Base-by-base conservation (phyloP, 2,113 vertebrate species). In the Phrynocephalus versicolor region DNA sequence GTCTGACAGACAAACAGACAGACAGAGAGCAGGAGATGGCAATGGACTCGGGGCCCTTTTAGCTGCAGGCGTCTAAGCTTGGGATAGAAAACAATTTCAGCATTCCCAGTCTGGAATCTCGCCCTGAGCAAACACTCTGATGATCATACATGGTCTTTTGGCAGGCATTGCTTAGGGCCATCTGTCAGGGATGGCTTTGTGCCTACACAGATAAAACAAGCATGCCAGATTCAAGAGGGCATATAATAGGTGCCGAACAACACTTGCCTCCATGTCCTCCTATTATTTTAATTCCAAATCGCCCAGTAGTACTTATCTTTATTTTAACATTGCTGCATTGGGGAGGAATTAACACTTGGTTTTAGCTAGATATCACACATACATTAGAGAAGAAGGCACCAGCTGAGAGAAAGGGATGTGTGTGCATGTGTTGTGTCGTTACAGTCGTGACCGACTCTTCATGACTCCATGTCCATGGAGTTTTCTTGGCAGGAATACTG, bases 111-210 rank as follows among this genome's bases (percentile, higher is more conserved):
- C 94, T 96, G 95, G 95, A 93, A 89, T 91, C 58, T 37, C 69
- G 95, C 95, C 94, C 92, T 93, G 78, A 86, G 87, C 91, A 91
- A 93, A 91, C 94, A 94, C 94, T 95, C 95, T 96, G 94, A 95
- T 96, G 95, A 94, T 96, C 95, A 94, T 95, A 95, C 96, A 95
- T 95, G 95, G 94, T 92, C 94, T 94, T 91, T 96, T 96, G 96
- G 96, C 95, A 93, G 94, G 94, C 94, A 95, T 85, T 89, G 86
- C 91, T 93, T 82, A 70, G 79, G 90, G 89, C 94, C 96, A 96
- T 95, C 95, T 97, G 96, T 95, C 91, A 89, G 64, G 92, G 91
- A 92, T 93, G 95, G 94, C 94, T 89, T 90, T 1, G 83, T 94
- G 96, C 95, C 96, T 94, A 90, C 93, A 94, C 88, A 41, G 87